Percentiles rank a stretch among this genome's conserved stretches.
Conservation (phyloP, 2,113 vertebrate genomes). For the Passer domesticus region DNA sequence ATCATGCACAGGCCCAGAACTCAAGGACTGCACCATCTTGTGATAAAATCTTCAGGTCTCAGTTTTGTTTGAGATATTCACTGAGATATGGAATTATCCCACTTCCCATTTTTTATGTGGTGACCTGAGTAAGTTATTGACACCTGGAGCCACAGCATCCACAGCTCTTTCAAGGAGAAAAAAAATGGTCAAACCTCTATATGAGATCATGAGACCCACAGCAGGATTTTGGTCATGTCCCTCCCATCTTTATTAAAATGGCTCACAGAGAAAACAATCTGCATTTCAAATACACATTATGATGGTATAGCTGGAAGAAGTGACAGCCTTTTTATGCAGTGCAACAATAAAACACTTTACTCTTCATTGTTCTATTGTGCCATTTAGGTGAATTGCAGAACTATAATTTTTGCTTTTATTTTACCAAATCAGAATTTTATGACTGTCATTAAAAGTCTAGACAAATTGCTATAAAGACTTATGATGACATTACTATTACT, state of each 20-base stretch:
- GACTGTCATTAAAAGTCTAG: neutral
- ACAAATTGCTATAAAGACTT: neutral
- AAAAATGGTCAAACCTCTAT: neutral
- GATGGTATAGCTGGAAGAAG: neutral
- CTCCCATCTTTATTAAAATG: neutral
- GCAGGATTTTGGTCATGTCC: neutral
- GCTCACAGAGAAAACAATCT: neutral
- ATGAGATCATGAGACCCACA: neutral
- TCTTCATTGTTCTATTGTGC: neutral
- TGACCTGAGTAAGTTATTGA: neutral
- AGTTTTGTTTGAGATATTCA: neutral
- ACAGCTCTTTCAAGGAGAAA: neutral
- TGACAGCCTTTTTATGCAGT: neutral
- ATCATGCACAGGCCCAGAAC: neutral
- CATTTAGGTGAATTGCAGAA: neutral
- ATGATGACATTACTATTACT: neutral
- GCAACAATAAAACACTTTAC: neutral
- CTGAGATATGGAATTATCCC: neutral
- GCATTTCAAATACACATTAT: neutral
- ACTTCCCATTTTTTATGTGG: fast-evolving
- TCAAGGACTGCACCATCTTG: neutral
- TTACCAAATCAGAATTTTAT: neutral
- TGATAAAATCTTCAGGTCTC: neutral
- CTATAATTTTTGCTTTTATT: neutral
- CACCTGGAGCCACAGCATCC: neutral